These are phyloP conservation scores for Ursus arctos DNA, from an alignment of 2,113 vertebrate genomes.

Conservation along the genomic window DNA sequence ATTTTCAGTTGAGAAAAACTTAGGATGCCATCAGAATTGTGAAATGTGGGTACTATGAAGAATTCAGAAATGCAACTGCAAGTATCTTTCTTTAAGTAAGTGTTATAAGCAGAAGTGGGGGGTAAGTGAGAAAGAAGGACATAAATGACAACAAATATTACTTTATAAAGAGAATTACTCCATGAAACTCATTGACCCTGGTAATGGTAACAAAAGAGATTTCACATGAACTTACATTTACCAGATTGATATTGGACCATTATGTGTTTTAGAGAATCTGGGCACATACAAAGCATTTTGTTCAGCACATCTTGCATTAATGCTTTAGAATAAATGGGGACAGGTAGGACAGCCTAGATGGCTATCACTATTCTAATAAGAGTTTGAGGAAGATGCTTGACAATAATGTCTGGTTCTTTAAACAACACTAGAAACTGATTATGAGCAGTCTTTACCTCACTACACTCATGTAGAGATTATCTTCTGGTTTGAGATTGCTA, in stretches of 20 bases:
- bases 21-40: background rate
- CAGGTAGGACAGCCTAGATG: background rate
- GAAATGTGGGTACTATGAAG: background rate
- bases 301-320: background rate
- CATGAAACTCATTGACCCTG: background rate
- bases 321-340: background rate
- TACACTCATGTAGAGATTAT: background rate
- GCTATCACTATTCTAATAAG: background rate
- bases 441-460: background rate
- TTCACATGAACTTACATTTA: background rate
- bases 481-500: background rate
- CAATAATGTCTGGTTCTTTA: background rate
- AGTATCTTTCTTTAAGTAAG: background rate
- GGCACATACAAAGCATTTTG: background rate
- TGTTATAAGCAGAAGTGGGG: background rate
- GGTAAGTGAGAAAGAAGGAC: background rate
- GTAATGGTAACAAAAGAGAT: background rate
- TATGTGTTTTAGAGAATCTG: background rate
- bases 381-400: background rate
- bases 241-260: background rate
- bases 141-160: background rate
- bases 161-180: slow-evolving; percentile 1
- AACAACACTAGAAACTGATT: background rate
- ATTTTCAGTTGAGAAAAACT: background rate
- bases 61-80: background rate